phyloP scores from a whole-genome alignment of 2,888 invertebrate genomes.

The Andrena chrysosceles region DNA sequence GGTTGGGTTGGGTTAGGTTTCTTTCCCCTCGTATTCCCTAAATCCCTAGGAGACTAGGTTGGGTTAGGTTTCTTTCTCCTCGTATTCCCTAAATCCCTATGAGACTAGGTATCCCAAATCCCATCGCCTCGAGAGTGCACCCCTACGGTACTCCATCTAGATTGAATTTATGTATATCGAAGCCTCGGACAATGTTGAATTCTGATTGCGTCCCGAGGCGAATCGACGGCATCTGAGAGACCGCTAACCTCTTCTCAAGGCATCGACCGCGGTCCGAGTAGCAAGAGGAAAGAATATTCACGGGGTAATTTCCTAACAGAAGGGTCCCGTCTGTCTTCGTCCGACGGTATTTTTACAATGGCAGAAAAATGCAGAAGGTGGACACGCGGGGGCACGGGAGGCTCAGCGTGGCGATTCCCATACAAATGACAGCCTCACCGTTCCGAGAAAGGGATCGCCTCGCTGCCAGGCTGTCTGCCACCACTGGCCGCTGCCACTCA shows the following conservation, averaged over 20 bases:
- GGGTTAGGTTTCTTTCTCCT: too few relatives aligned
- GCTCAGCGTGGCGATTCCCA: constrained; percentile 67
- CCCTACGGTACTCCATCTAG: too few relatives aligned
- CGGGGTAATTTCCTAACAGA: not conserved
- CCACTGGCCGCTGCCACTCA: constrained; percentile 61
- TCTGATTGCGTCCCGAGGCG: not conserved
- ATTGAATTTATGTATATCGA: not conserved
- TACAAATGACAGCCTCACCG: constrained; percentile 66
- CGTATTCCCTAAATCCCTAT: too few relatives aligned
- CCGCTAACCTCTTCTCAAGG: not conserved
- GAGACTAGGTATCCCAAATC: too few relatives aligned
- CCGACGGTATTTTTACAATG: constrained; percentile 14
- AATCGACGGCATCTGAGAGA: not conserved
- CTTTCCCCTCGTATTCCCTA: too few relatives aligned
- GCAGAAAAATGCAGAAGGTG: constrained; percentile 41
- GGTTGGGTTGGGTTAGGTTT: too few relatives aligned
- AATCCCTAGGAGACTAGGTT: too few relatives aligned
- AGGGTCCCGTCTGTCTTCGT: not conserved
- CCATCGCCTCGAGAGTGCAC: too few relatives aligned
- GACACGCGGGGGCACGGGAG: not conserved
- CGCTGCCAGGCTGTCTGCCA: constrained; percentile 83
- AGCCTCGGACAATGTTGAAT: not conserved
- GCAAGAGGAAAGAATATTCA: constrained; percentile 7
- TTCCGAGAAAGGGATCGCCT: constrained; percentile 78
- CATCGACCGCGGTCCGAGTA: not conserved